Evolutionary conservation across 53 echinoderm and acorn worm species (phyloP).

Genomic region (Arbacia lixula): DNA sequence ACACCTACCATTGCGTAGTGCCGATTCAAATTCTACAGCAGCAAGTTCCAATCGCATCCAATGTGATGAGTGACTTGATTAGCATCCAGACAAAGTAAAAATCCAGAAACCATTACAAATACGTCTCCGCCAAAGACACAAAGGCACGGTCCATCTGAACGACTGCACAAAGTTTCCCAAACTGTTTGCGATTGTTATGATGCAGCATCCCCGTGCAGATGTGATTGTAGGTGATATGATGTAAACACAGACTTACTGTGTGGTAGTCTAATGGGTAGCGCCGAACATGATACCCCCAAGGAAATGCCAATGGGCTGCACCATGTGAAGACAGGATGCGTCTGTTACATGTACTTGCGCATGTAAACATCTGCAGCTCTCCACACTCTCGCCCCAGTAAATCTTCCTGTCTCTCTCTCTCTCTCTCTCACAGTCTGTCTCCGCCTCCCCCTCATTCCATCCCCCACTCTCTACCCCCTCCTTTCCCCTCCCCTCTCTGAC

Average conservation of each 20-base stretch:
- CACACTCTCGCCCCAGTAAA: neutral
- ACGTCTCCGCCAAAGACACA: too few relatives aligned
- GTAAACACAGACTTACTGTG: constrained; percentile 18
- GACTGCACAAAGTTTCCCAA: too few relatives aligned
- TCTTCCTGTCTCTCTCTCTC: neutral
- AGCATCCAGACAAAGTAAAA: too few relatives aligned
- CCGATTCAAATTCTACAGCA: too few relatives aligned
- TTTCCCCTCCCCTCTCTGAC: neutral
- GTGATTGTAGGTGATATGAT: constrained; percentile 34
- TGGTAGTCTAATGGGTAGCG: too few relatives aligned
- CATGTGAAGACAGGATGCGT: constrained; percentile 45
- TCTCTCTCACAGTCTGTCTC: neutral
- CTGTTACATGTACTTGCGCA: constrained; percentile 42
- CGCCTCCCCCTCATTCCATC: neutral
- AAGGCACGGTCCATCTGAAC: too few relatives aligned
- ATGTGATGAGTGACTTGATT: too few relatives aligned
- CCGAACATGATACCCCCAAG: constrained; percentile 17
- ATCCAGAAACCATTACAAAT: too few relatives aligned
- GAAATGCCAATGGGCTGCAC: constrained; percentile 50
- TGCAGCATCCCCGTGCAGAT: constrained; percentile 20
- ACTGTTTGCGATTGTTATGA: constrained; percentile 49
- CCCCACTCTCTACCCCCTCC: constrained; percentile 2
- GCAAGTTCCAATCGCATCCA: too few relatives aligned
- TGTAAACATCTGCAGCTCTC: constrained; percentile 37
- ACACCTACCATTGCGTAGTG: too few relatives aligned